Base-by-base conservation (phyloP, 1,140 invertebrate species). In the Bursaphelenchus mucronatus region DNA sequence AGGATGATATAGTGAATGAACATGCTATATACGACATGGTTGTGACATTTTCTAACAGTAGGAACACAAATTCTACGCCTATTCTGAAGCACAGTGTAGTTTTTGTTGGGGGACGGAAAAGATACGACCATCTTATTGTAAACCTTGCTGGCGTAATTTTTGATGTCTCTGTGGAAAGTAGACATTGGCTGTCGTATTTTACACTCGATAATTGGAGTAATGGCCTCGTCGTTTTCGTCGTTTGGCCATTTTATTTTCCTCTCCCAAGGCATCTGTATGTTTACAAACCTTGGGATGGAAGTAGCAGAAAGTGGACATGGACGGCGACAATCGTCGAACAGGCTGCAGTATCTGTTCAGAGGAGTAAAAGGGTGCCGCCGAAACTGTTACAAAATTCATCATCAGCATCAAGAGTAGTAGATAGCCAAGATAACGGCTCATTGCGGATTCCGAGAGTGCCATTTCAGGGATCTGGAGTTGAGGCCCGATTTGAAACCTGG, bases 301-400 rank as follows among this genome's bases (percentile, higher is more conserved):
- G 21, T 61, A 61, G 40, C 58, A 61, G 58, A 61, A 61, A 39
- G 58, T 61, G 58, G 49, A 15, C 58, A 61, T 61, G 13, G 58
- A 61, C 13, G 58, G 58, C 13, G 58, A 55, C 50, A 61, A 50
- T 39, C 58, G 46, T 7, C 58, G 58, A 15, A 61, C 58, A 2
- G 30, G 58, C n/a, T 17, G 47, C 40, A 54, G 58, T 44, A 15
- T n/a, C n/a, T 55, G 19, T 44, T 55, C 54, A 2, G 41, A 21
- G n/a, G 54, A 21, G n/a, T 55, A 15, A 5, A n/a, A 13, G 19
- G 54, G 39, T n/a, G n/a, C 30, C 30, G 19, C 13, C 13, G 54
- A 39, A 15, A 55, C 54, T n/a, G n/a, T 15, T 44, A n/a, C n/a
- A 1, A 15, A 1, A 6, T 55, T 55, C 54, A 55, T 39, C 19